Base-by-base conservation (phyloP, 2,113 vertebrate species). In the Phyllostomus hastatus region DNA sequence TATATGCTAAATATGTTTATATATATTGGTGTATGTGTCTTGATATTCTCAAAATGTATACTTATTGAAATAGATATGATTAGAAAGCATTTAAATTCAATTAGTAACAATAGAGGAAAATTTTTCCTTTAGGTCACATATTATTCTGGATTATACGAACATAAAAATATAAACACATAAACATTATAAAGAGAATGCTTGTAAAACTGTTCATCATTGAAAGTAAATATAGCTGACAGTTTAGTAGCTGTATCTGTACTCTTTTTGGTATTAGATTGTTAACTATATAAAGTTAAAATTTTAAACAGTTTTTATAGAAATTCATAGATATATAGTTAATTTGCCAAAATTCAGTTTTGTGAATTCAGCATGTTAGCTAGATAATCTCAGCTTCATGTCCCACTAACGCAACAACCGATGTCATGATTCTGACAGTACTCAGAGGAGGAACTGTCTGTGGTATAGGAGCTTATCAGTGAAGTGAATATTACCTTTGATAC, bases 291-390 rank as follows among this genome's bases (percentile, higher is more conserved):
- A 50, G 5, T 88, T 88, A 43, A 84, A 54, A 64, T 85, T 82
- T 93, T 81, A 31, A 33, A 14, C 1, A 61, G 10, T 64, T 12
- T n/a, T 95, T 90, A 4, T 81, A 28, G 33, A 78, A 41, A 95
- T 57, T 75, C 12, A 72, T 31, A 1, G 57, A 1, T 93, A 41
- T 48, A 52, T 41, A 38, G 91, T 59, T 50, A 64, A 12, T 10
- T 97, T 96, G 9, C 46, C 17, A 84, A 84, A 73, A 89, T 95
- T 79, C 33, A 35, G 10, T 90, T 84, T 95, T 95, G 5, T 91
- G 67, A 88, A 48, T 88, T 94, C 28, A 67, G 93, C 41, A 28
- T 48, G 38, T 92, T 92, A 93, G 28, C 4, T 75, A 76, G 59
- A 70, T 76, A 33, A 97, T 57, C 28, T 94, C 20, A 96, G 24